These are phyloP conservation scores for Coreoperca whiteheadi DNA, from an alignment of 2,113 vertebrate genomes.

Conservation along the genomic window DNA sequence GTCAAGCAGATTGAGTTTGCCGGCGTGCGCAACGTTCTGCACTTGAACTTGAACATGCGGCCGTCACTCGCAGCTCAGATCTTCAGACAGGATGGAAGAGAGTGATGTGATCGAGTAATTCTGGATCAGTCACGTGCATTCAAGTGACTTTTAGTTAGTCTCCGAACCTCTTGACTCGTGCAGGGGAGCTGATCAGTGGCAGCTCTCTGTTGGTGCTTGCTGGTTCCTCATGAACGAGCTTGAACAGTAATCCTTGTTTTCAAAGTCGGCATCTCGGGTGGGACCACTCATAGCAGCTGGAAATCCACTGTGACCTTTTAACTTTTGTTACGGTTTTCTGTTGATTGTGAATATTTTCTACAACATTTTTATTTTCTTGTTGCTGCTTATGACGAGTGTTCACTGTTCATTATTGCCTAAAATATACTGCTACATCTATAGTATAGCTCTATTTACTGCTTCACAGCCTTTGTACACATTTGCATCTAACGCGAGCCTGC, in stretches of 20 bases:
- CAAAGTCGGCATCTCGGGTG: neutral
- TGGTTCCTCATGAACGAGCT: neutral
- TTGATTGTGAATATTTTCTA: neutral
- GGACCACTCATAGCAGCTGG: neutral
- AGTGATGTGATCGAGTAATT: neutral
- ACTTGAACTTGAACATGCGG: too few species aligned
- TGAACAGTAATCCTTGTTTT: neutral
- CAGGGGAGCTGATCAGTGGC: neutral
- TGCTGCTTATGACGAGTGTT: neutral
- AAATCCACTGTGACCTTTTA: constrained; percentile 7
- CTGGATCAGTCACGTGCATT: neutral
- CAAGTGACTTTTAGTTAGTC: neutral
- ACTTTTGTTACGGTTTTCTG: neutral
- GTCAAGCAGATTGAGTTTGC: neutral
- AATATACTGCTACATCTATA: neutral
- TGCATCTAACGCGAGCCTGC: neutral
- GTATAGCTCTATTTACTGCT: constrained; percentile 11
- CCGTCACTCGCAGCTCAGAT: neutral
- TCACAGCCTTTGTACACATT: constrained; percentile 2
- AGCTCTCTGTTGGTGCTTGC: neutral
- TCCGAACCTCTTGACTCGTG: neutral
- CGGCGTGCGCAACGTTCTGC: neutral
- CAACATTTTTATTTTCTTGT: neutral
- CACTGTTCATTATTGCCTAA: neutral
- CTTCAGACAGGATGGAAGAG: neutral